Conservation (phyloP, 2,113 vertebrate genomes). For the mouse (Mus musculus) region DNA sequence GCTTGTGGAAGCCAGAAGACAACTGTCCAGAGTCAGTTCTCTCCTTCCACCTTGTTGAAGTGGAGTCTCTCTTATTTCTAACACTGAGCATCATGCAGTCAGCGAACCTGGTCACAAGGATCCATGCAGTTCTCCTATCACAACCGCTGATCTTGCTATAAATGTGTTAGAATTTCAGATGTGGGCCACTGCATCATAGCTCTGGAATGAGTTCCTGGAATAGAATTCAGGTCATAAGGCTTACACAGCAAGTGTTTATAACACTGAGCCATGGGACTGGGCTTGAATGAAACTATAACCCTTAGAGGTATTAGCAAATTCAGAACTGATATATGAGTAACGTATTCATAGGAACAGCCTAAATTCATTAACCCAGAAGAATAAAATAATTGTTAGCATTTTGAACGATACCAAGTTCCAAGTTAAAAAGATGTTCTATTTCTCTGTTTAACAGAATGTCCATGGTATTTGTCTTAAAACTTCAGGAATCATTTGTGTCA, state of each 20-base stretch:
- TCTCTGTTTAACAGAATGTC: background rate
- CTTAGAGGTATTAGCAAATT: too few relatives aligned
- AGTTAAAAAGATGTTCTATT: background rate
- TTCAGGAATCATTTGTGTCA: background rate
- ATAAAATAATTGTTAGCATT: too few relatives aligned
- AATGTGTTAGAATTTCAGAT: background rate
- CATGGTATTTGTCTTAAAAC: background rate
- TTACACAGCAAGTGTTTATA: background rate
- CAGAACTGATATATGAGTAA: too few relatives aligned
- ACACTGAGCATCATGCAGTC: background rate
- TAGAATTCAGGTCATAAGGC: background rate
- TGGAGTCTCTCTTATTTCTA: background rate
- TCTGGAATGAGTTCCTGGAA: background rate
- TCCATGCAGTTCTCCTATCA: background rate
- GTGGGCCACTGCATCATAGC: background rate
- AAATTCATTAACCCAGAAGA: too few relatives aligned
- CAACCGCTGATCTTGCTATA: background rate
- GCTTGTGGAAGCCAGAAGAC: background rate
- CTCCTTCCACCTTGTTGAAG: background rate
- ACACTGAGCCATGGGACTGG: background rate
- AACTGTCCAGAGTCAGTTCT: background rate
- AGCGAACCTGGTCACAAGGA: background rate
- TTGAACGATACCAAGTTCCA: conserved; percentile 38
- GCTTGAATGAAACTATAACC: too few relatives aligned
- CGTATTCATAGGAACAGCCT: too few relatives aligned